Evolutionary conservation across 2,797 vertebrate species (phyloP).

Genomic region (Coregonus ussuriensis): DNA sequence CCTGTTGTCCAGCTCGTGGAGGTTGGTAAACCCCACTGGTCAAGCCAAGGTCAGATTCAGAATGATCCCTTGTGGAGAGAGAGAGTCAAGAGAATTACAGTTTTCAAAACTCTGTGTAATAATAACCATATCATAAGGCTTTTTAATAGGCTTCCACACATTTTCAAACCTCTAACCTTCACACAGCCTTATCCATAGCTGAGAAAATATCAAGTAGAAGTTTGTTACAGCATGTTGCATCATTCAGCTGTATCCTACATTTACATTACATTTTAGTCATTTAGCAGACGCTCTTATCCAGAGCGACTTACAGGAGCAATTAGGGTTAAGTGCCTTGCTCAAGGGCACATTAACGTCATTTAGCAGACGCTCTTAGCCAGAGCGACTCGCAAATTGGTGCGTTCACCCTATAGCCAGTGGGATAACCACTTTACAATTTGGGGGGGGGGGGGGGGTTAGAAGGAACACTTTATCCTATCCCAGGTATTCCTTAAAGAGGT

Average conservation of each 20-base stretch:
- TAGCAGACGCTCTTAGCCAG: too few species aligned
- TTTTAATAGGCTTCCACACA: not conserved
- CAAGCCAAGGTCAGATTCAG: slow-evolving; percentile 54
- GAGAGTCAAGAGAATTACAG: slow-evolving; percentile 20
- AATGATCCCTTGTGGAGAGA: slow-evolving; percentile 45
- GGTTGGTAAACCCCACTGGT: slow-evolving; percentile 57
- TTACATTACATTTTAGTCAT: too few species aligned
- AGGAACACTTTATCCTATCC: too few species aligned
- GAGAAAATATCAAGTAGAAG: not conserved
- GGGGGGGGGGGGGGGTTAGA: too few species aligned
- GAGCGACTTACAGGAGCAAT: too few species aligned
- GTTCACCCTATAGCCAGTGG: too few species aligned
- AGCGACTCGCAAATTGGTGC: too few species aligned
- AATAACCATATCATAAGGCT: not conserved
- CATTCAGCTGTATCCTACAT: slow-evolving; percentile 42
- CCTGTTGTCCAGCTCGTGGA: slow-evolving; percentile 35
- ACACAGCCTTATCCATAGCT: not conserved
- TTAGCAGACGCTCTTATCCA: too few species aligned
- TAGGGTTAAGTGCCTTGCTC: too few species aligned
- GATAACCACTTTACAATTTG: too few species aligned
- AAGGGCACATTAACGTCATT: too few species aligned
- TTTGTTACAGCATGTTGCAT: slow-evolving; percentile 43
- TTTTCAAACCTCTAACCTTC: not conserved
- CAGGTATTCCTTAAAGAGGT: too few species aligned
- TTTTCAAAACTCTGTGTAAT: not conserved